Conservation (phyloP, 1,140 invertebrate species). For the Meloidogyne exigua region DNA sequence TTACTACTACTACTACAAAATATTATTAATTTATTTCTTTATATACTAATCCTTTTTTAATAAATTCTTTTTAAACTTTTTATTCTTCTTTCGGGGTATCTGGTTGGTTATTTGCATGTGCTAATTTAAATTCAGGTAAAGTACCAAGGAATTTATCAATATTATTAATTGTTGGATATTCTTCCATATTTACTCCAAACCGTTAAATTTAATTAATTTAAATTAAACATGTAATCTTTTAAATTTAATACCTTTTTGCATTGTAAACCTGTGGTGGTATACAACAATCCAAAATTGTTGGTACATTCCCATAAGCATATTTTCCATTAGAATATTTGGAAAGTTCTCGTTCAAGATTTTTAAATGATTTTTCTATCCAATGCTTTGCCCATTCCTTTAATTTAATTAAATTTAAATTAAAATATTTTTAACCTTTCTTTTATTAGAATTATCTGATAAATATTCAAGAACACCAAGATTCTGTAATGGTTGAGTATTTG, state of each 20-base stretch:
- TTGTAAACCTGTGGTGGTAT: slow-evolving; percentile 81
- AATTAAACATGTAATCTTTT: slow-evolving; percentile 4
- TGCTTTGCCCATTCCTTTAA: slow-evolving; percentile 77
- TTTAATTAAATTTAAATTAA: background rate
- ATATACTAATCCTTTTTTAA: background rate
- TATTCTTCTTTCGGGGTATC: slow-evolving; percentile 32
- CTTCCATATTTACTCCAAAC: slow-evolving; percentile 36
- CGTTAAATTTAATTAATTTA: no score
- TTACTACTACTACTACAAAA: no score
- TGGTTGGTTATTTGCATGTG: slow-evolving; percentile 31
- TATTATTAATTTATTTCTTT: background rate
- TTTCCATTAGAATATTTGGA: slow-evolving; percentile 77
- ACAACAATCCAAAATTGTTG: slow-evolving; percentile 76
- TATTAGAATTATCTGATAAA: slow-evolving; percentile 38
- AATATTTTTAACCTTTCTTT: slow-evolving; percentile 28
- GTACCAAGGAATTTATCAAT: slow-evolving; percentile 18
- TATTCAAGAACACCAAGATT: slow-evolving; percentile 83
- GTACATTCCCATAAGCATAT: slow-evolving; percentile 86
- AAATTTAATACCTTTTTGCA: slow-evolving; percentile 32
- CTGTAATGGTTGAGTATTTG: slow-evolving; percentile 75
- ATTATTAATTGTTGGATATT: slow-evolving; percentile 37
- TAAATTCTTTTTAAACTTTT: background rate
- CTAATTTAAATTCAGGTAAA: slow-evolving; percentile 30
- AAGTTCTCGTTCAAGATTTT: slow-evolving; percentile 80
- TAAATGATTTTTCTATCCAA: slow-evolving; percentile 84